Evolutionary conservation across 2,113 vertebrate genomes (phyloP), one percentile per base, ranked within the genome.

Genomic region (human): DNA sequence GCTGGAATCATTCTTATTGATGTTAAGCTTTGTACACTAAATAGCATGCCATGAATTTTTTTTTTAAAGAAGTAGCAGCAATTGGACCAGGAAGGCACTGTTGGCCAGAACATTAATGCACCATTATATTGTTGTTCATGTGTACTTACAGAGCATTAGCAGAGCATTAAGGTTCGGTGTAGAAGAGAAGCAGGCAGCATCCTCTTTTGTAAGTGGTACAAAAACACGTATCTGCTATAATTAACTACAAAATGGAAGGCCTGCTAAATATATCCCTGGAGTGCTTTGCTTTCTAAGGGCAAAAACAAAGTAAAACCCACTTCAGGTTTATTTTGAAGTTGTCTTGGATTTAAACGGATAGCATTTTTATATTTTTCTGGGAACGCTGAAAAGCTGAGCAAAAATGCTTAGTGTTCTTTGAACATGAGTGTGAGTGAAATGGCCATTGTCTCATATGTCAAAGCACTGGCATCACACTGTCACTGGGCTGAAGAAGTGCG

Each of bases 321-420:
- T 81, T 75, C 27, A 70, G 18, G 59, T 85, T 88, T 75, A 59
- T 86, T 93, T 52, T 91, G 78, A 95, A 84, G 38, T 87, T 88
- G 79, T 76, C 88, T 55, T 64, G 86, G 81, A 93, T 84, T 52
- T 64, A 88, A 84, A 64, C 64, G 8, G 52, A 73, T 80, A 30
- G 22, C 30, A 43, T 82, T 86, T 78, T 92, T 89, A 18, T 38
- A 2, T 45, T 90, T 76, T 61, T 16, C 93, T 80, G 48, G 61
- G 79, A 90, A 75, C 72, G 79, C 94, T 57, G 50, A 88, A 83
- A 85, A 84, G 27, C 72, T 38, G 59, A 94, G 66, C 55, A 20
- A 10, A 70, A 64, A 59, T 13, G 14, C 66, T 38, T 40, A 22
- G 16, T 6, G 0, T 66, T 70, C 84, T 75, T 75, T 50, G 38